Base-by-base conservation (phyloP, 2,888 invertebrate species). In the Limnephilus auricula region DNA sequence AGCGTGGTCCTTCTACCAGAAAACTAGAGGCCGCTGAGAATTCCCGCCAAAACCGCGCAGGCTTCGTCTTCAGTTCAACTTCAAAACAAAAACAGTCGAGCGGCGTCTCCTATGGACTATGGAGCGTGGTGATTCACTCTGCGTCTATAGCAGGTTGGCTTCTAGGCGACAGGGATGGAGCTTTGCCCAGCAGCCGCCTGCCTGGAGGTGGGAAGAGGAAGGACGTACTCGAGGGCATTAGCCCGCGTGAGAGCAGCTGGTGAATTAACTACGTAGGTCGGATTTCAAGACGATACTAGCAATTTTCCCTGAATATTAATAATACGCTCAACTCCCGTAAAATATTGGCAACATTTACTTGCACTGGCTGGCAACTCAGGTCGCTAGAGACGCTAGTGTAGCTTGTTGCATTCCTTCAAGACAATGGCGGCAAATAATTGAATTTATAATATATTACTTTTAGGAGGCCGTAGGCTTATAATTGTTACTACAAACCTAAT, bases 121-220 rank as follows among this genome's bases (percentile, higher is more conserved):
- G 90, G 82, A 90, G 89, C 90, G 90, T 86, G 91, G 88, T 92
- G 92, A 92, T 92, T 92, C 92, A 92, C 91, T 84, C 9, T 25
- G 91, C 84, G n/a, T 79, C 65, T 82, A 50, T 37, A 79, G 40
- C 79, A 89, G 89, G 89, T 90, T 31, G 80, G 85, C 85, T 85
- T 90, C 79, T 78, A 85, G 78, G n/a, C 84, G 78, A 90, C 85
- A 31, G 65, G 91, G 45, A 45, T 34, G 34, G 37, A 31, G 79
- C 79, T 40, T n/a, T 37, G 34, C n/a, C 12, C 89, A 18, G 79
- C 80, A 9, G 30, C 65, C 78, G 88, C 65, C 6, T 65, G 65
- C 65, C n/a, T n/a, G 65, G 25, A 65, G 78, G 90, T 31, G 82
- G 34, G 90, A 79, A 30, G 79, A 84, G 87, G 84, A 40, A 80